Conservation (phyloP, 2,113 vertebrate genomes). For the Onychostruthus taczanowskii region DNA sequence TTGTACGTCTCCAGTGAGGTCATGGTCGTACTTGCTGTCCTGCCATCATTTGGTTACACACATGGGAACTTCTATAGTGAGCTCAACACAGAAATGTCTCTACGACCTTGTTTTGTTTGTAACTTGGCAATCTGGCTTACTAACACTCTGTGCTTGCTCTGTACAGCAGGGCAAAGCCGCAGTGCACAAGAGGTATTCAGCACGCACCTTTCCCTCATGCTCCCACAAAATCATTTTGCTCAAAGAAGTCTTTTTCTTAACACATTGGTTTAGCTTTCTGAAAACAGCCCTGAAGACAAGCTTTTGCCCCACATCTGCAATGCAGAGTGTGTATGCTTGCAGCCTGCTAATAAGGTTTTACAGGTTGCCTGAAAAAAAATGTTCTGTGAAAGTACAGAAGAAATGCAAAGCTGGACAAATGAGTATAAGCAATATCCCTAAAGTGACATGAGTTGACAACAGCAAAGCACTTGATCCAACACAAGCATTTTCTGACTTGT, state of each 20-base stretch:
- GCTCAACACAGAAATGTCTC: background rate
- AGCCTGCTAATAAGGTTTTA: background rate
- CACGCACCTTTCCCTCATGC: background rate
- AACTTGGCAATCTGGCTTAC: background rate
- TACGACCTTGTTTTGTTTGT: background rate
- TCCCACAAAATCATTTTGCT: background rate
- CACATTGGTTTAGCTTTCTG: background rate
- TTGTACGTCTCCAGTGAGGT: background rate
- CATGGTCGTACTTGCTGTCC: background rate
- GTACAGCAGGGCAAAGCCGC: background rate
- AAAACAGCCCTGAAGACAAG: background rate
- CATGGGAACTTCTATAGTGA: background rate
- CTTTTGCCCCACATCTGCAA: background rate
- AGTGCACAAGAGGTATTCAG: background rate
- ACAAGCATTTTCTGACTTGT: background rate
- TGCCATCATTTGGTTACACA: background rate
- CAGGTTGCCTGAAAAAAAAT: background rate
- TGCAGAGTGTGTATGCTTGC: background rate
- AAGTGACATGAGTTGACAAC: background rate
- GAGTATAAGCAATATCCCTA: background rate
- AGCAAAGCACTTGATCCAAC: background rate
- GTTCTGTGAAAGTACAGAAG: background rate
- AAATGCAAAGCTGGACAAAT: background rate
- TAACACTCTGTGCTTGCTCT: slow-evolving; percentile 16
- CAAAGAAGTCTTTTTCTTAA: slow-evolving; percentile 1